These are phyloP conservation scores for Pterophyllum scalare DNA, from an alignment of 2,113 vertebrate genomes.

Conservation along the genomic window DNA sequence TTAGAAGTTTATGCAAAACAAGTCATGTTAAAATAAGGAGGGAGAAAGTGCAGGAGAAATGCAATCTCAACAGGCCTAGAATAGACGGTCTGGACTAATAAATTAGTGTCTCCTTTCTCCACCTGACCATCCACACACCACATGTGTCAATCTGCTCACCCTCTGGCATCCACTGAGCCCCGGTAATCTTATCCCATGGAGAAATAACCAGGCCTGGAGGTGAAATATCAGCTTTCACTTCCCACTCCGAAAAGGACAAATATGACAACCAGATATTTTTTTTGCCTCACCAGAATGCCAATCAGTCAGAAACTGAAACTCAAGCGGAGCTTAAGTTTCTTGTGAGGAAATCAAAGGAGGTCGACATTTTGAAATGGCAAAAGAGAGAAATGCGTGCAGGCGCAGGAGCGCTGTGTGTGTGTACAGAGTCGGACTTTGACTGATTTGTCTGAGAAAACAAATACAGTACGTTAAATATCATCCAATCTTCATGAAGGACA, in stretches of 20 bases:
- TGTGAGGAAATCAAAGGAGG: conserved; percentile 15
- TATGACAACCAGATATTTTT: conserved; percentile 48
- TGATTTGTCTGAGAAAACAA: conserved; percentile 2
- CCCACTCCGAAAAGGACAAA: conserved; percentile 32
- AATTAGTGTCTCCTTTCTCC: conserved; percentile 60
- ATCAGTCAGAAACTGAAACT: conserved; percentile 66
- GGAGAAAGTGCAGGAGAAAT: conserved; percentile 44
- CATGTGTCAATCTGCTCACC: conserved; percentile 58
- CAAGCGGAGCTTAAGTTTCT: conserved; percentile 7
- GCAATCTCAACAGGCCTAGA: conserved; percentile 45
- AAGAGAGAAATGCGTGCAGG: conserved; percentile 30
- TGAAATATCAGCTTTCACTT: conserved; percentile 55
- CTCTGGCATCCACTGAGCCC: conserved; percentile 40
- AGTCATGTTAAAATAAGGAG: conserved; percentile 15
- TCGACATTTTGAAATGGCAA: conserved; percentile 32
- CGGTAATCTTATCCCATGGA: conserved; percentile 40
- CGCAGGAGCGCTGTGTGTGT: conserved; percentile 27
- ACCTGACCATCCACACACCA: conserved; percentile 56
- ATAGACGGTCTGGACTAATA: conserved; percentile 50
- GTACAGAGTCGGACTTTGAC: conserved; percentile 45
- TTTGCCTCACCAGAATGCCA: conserved; percentile 29
- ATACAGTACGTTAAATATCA: not conserved
- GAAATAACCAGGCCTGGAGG: conserved; percentile 31
- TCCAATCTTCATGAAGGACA: not conserved
- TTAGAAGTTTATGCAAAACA: conserved; percentile 7